phyloP scores from a whole-genome alignment of 2,797 vertebrate species.

The Kryptopterus vitreolus region DNA sequence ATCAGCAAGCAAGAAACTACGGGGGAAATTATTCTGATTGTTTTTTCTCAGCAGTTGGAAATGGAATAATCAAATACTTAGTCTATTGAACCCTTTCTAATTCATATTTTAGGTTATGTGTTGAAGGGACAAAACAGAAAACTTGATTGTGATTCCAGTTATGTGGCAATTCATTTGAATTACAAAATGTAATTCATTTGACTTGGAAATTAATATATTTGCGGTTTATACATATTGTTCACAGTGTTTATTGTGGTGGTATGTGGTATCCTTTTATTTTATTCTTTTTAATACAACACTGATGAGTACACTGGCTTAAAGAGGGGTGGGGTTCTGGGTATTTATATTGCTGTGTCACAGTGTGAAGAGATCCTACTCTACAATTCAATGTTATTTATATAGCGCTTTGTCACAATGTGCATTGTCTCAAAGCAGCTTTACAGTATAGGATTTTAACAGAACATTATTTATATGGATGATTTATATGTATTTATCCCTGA shows the following conservation, averaged over 20 bases:
- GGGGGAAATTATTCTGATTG: background rate
- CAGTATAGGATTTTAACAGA: too few relatives aligned
- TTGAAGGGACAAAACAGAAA: background rate
- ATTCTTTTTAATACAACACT: background rate
- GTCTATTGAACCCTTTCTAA: constrained; percentile 14
- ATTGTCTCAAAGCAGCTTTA: too few relatives aligned
- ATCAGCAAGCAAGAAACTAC: background rate
- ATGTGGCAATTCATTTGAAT: background rate
- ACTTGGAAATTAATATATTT: background rate
- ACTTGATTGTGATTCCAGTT: constrained; percentile 3
- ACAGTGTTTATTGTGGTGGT: background rate
- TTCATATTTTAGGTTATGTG: constrained; percentile 11
- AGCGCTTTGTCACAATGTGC: too few relatives aligned
- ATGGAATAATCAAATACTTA: constrained; percentile 15
- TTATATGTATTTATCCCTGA: too few relatives aligned
- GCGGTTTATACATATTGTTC: background rate
- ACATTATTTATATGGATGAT: too few relatives aligned
- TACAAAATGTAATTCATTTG: background rate
- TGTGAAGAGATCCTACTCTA: background rate
- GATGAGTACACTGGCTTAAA: background rate
- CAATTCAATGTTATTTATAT: too few relatives aligned
- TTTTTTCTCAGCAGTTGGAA: background rate
- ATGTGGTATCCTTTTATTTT: background rate
- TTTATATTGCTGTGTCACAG: background rate
- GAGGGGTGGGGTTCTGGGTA: background rate